Percentiles rank a stretch among this genome's conserved stretches.
These are phyloP conservation scores for Mixornis gularis DNA, from an alignment of 2,113 vertebrate genomes.

Conservation along the genomic window DNA sequence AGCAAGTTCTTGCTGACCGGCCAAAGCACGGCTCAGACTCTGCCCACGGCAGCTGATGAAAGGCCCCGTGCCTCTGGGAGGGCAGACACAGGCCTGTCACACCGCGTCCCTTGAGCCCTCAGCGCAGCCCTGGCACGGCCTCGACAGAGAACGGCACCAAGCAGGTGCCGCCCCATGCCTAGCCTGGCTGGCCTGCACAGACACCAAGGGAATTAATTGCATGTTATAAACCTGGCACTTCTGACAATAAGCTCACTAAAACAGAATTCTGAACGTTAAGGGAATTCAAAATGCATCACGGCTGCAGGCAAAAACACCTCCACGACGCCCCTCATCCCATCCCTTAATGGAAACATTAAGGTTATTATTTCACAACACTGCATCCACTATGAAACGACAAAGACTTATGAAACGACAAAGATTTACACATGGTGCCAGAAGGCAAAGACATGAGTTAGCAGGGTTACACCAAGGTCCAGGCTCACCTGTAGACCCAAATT, in stretches of 20 bases:
- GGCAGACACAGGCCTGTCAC: rapidly evolving
- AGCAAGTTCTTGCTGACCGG: rapidly evolving
- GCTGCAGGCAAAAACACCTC: neutral
- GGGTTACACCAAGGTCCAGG: neutral
- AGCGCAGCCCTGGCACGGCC: neutral
- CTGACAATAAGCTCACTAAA: neutral
- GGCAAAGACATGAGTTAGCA: neutral
- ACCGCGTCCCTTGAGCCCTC: too few relatives aligned
- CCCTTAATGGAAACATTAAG: neutral
- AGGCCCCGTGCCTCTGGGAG: rapidly evolving
- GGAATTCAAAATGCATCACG: neutral
- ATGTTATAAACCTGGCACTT: neutral
- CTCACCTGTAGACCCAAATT: neutral
- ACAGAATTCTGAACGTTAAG: neutral
- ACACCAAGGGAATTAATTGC: rapidly evolving
- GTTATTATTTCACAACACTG: neutral
- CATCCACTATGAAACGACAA: rapidly evolving
- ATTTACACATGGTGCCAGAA: neutral
- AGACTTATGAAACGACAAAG: neutral
- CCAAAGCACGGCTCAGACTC: neutral
- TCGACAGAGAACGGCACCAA: neutral
- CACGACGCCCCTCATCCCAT: rapidly evolving
- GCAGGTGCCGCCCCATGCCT: neutral
- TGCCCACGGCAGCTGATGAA: rapidly evolving
- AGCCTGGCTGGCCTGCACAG: neutral